Percentiles rank a stretch among this genome's conserved stretches.
Conservation (phyloP, 2,797 vertebrate species). For the Girardinus metallicus region DNA sequence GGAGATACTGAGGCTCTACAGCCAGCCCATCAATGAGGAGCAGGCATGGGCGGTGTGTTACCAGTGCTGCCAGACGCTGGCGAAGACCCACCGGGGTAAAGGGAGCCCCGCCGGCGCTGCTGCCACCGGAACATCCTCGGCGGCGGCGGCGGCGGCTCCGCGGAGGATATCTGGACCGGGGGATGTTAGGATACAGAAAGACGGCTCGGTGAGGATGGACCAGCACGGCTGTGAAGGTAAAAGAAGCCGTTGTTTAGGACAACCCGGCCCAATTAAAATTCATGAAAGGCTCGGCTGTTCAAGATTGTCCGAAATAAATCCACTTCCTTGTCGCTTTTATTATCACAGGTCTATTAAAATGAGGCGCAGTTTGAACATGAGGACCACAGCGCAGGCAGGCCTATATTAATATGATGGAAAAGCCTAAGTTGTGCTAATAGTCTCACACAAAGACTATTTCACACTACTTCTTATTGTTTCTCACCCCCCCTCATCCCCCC, state of each 20-base stretch:
- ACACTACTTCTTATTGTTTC: background rate
- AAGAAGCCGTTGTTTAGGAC: background rate
- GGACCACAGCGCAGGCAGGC: background rate
- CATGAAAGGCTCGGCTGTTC: background rate
- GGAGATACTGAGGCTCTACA: conserved; percentile 90
- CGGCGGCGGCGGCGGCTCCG: conserved; percentile 10
- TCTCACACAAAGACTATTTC: background rate
- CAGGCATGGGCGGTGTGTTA: conserved; percentile 98
- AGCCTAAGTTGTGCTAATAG: background rate
- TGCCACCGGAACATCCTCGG: conserved; percentile 27
- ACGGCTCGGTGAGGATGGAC: conserved; percentile 83
- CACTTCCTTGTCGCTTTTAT: background rate
- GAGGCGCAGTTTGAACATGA: background rate
- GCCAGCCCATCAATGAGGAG: conserved; percentile 97
- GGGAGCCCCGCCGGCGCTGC: conserved; percentile 49
- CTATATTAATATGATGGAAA: background rate
- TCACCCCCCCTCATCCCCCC: no score
- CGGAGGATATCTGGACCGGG: conserved; percentile 71
- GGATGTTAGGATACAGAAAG: conserved; percentile 85
- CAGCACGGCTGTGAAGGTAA: conserved; percentile 71
- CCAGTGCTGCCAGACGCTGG: conserved; percentile 88
- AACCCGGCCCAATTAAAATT: background rate
- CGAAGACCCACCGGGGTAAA: conserved; percentile 46
- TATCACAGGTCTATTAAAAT: background rate
- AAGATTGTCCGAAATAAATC: background rate